A percentile compares a stretch with the other conserved stretches of the same genome.
Evolutionary conservation across 2,113 vertebrate species (phyloP).

Genomic region (Holacanthus passer): DNA sequence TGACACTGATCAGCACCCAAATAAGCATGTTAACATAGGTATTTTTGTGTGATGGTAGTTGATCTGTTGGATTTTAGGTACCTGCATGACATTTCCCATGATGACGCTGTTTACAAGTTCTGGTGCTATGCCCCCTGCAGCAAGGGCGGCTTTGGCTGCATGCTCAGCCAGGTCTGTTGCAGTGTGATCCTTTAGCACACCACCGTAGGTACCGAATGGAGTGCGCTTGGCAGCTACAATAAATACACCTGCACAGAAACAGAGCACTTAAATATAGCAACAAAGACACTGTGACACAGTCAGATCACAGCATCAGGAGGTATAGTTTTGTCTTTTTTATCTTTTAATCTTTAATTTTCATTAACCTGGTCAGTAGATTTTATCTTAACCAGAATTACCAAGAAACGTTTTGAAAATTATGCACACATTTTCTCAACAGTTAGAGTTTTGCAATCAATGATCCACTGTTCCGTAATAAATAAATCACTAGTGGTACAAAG

Average conservation of each 20-base stretch:
- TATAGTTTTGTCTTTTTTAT: no score
- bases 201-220: conserved; percentile 93
- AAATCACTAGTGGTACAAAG: neutral
- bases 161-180: conserved; percentile 91
- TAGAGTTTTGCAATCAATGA: neutral
- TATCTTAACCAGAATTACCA: neutral
- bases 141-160: conserved; percentile 89
- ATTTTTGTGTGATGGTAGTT: neutral
- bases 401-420: neutral
- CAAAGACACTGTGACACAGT: neutral
- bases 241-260: conserved; percentile 89
- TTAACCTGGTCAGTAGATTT: neutral
- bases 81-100: conserved; percentile 94
- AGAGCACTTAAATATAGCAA: conserved; percentile 10
- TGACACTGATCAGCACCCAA: neutral
- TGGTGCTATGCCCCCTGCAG: conserved; percentile 88
- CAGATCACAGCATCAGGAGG: neutral
- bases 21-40: neutral
- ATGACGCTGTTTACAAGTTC: conserved; percentile 92
- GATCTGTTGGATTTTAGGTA: conserved; percentile 51
- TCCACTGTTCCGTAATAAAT: neutral
- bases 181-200: conserved; percentile 91
- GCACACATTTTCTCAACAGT: neutral
- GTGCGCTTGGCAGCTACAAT: conserved; percentile 95
- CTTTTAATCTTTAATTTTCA: no score